Conservation (phyloP, 2,113 vertebrate species). For the Atlantisia rogersi region DNA sequence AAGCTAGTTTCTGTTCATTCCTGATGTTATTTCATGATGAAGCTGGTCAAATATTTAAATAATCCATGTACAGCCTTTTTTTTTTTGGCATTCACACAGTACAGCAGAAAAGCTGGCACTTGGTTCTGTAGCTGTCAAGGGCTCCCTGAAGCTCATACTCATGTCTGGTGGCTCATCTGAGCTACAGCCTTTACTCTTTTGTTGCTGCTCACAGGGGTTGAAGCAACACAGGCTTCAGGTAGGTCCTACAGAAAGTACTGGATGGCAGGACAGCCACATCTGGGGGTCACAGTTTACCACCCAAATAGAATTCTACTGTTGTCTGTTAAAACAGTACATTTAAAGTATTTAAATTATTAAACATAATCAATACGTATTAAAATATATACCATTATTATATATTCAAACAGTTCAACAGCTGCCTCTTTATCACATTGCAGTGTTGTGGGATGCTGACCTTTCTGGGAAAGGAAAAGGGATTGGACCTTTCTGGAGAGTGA, state of each 20-base stretch:
- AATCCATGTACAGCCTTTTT: neutral
- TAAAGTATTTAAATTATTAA: neutral
- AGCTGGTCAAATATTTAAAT: neutral
- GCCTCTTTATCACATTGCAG: neutral
- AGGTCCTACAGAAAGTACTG: neutral
- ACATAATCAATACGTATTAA: neutral
- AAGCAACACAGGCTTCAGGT: neutral
- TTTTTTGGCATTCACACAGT: neutral
- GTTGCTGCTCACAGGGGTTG: neutral
- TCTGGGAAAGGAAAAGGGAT: neutral
- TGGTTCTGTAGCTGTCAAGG: neutral
- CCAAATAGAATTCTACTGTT: neutral
- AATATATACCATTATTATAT: neutral
- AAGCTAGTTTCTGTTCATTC: neutral
- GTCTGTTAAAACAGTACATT: neutral
- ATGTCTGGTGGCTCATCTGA: neutral
- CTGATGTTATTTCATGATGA: neutral
- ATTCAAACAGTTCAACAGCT: no score
- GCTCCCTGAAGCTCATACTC: neutral
- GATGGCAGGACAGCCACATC: neutral
- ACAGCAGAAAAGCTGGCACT: neutral
- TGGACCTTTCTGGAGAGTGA: neutral
- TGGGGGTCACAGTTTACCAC: neutral
- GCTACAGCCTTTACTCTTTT: neutral
- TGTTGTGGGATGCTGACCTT: neutral